Conservation (phyloP, 2,113 vertebrate species). For the Willisornis vidua region DNA sequence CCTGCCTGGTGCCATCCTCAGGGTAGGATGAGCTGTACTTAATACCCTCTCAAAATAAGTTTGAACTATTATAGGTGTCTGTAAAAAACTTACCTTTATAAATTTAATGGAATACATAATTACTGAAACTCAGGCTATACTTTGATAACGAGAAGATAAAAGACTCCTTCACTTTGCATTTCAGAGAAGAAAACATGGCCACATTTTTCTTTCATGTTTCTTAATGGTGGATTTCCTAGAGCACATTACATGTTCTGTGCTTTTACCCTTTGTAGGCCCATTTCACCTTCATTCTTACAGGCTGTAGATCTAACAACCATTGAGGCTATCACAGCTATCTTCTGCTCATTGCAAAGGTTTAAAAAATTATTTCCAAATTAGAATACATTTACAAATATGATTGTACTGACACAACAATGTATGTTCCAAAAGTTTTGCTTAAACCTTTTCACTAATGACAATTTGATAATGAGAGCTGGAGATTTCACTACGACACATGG, state of each 20-base stretch:
- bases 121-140: background rate
- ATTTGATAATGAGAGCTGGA: background rate
- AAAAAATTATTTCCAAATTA: background rate
- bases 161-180: background rate
- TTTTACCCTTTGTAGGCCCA: background rate
- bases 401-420: background rate
- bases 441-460: background rate
- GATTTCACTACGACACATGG: background rate
- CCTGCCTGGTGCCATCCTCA: background rate
- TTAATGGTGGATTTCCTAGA: background rate
- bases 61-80: background rate
- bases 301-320: background rate
- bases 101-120: background rate
- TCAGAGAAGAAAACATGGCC: background rate
- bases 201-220: background rate
- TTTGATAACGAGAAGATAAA: background rate
- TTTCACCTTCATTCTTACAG: background rate
- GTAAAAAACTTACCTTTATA: background rate
- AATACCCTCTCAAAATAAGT: accelerated
- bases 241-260: background rate
- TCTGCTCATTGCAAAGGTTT: background rate
- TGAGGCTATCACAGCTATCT: background rate
- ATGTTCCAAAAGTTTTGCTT: background rate
- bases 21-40: background rate
- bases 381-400: background rate